Base-by-base conservation (phyloP, 2,113 vertebrate genomes). In the Corynorhinus townsendii region DNA sequence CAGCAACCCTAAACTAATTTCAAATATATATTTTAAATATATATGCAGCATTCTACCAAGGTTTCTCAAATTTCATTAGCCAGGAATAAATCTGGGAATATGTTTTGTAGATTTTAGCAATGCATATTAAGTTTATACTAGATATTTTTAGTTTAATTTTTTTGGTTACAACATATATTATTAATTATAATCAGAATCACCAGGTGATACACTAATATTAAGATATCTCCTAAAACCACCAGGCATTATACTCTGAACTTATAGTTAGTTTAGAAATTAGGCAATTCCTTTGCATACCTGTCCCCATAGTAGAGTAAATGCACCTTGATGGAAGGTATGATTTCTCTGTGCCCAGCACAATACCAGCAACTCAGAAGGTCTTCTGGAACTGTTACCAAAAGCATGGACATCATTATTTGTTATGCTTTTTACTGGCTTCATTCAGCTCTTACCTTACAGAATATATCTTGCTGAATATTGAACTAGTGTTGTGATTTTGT, bases 251-350 rank as follows among this genome's bases (percentile, higher is more conserved):
- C 40, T 79, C 24, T 40, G 43, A 92, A 73, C 7, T 62, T 72
- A 92, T 33, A 89, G n/a, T 83, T 84, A 68, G 79, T 80, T 91
- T 80, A 94, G 64, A 83, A 90, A 73, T 73, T 87, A 75, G 15
- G 6, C 54, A 40, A 69, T 73, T 43, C 38, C 77, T 52, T 82
- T 90, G 49, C 7, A 59, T 73, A 20, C 20, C 11, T 83, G 38
- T 76, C 11, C 45, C 28, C 6, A 14, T 38, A 62, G 38, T 24
- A 80, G 40, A 64, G 17, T 85, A 72, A 90, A 43, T 86, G 16
- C 4, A 64, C 33, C 43, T 49, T 71, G 12, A 82, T 16, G 66
- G 54, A 92, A 33, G 40, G 11, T 89, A 4, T 64, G 49, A 35
- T 26, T 54, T 77, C 89, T 73, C 26, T 52, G 16, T 54, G 49